Conservation (phyloP, 2,113 vertebrate species). For the Notarius lentiginosus region DNA sequence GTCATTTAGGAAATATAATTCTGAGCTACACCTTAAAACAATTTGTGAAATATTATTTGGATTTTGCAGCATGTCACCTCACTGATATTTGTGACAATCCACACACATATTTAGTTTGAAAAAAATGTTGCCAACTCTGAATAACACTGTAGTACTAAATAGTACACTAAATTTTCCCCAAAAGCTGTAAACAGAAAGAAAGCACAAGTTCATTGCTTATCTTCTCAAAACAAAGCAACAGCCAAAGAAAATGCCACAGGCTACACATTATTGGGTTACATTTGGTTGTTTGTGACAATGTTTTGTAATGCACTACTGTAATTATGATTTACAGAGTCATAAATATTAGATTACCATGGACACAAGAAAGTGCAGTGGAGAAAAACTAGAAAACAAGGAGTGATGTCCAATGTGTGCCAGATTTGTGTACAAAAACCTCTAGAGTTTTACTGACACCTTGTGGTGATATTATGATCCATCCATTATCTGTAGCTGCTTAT, state of each 20-base stretch:
- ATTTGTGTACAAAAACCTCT: neutral
- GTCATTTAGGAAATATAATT: neutral
- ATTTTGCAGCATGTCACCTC: neutral
- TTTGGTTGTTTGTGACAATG: neutral
- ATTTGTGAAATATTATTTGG: neutral
- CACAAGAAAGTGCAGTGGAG: neutral
- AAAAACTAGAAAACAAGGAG: neutral
- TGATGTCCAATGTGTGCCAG: neutral
- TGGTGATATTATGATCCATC: neutral
- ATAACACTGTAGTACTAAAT: neutral
- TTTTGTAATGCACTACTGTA: neutral
- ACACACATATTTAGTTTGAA: neutral
- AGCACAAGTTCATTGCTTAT: neutral
- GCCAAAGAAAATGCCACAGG: no score
- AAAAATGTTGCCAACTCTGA: neutral
- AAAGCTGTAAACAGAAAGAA: neutral
- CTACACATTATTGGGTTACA: neutral
- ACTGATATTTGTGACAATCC: neutral
- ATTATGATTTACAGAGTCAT: no score
- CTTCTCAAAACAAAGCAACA: neutral
- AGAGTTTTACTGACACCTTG: constrained; percentile 44
- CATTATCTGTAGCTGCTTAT: no score
- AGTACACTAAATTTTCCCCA: neutral
- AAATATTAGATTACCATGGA: no score
- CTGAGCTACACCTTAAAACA: neutral